phyloP scores from a whole-genome alignment of 2,797 vertebrate species.

The Pipistrellus kuhlii region DNA sequence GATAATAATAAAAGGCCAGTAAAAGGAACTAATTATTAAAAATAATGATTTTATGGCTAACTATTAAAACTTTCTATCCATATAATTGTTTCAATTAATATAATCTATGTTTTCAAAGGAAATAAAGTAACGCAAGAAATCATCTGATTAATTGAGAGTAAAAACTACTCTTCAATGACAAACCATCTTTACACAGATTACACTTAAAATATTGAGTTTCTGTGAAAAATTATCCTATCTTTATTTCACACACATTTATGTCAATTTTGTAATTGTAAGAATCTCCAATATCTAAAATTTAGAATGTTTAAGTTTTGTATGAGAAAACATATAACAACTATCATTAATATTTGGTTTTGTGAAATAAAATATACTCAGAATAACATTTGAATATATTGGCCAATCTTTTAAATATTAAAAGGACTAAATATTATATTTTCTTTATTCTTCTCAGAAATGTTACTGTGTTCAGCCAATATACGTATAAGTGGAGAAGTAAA shows the following conservation, averaged over 20 bases:
- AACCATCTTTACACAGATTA: not conserved
- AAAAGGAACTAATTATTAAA: conserved; percentile 38
- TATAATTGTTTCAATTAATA: not conserved
- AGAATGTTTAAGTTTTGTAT: conserved; percentile 61
- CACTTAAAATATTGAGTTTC: not conserved
- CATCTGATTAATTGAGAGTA: not conserved
- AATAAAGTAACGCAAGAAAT: conserved; percentile 22
- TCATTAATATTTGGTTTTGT: conserved; percentile 27
- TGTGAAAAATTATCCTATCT: not conserved
- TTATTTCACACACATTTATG: conserved; percentile 10
- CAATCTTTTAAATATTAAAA: conserved; percentile 52
- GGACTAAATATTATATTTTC: not conserved
- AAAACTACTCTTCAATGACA: conserved; percentile 4
- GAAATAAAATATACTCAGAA: conserved; percentile 42
- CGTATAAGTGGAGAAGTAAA: not conserved
- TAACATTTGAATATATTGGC: conserved; percentile 8
- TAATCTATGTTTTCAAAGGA: conserved; percentile 49
- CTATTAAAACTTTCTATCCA: not conserved
- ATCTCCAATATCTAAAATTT: conserved; percentile 43
- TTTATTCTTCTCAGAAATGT: conserved; percentile 37
- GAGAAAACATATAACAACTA: conserved; percentile 4
- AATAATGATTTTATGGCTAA: not conserved
- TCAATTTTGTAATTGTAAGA: conserved; percentile 41
- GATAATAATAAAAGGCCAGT: conserved; percentile 21
- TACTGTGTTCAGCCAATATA: not conserved